Evolutionary conservation across 2,888 invertebrate genomes (phyloP), one percentile per base, ranked within the genome.

Genomic region (Proisotoma minuta): DNA sequence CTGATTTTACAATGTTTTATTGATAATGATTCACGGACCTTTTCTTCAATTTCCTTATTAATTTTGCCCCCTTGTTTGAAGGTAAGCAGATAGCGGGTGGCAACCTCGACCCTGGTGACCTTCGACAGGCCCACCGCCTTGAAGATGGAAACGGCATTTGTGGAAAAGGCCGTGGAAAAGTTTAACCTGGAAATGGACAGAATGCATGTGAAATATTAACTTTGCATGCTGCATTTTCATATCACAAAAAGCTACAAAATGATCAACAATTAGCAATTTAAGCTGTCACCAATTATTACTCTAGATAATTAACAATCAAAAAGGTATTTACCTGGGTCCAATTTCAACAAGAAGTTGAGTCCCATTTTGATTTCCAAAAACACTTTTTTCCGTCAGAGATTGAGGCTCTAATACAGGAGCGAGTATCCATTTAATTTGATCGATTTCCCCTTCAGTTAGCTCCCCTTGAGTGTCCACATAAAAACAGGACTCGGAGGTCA

Each of bases 91-190:
- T 93, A 95, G 72, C 91, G 82, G 3, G 84, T 85, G 0, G 91
- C 89, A 34, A 84, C 82, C 80, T 98, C 98, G 57, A 98, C 81
- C 58, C 97, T 84, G 2, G 80, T 82, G 3, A 98, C 83, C 77
- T 86, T 84, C 43, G 79, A 79, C 29, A 96, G 79, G 2, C 91
- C 89, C 49, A 94, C 84, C 74, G 91, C 88, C 69, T 86, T 85
- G 77, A 93, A 95, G 73, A 97, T 96, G 57, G 95, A 93, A 1
- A 97, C 90, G 27, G 94, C 92, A 79, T 98, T 98, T 72, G 94
- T 96, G 0, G 95, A 96, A 77, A 91, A 91, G 0, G 98, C 88
- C 40, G 97, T 97, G 18, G 93, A 94, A 78, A 96, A 96, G 79
- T 94, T 93, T 74, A 94, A 87, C 73, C 94, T 87, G 76, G 71